phyloP scores from a whole-genome alignment of 2,888 invertebrate genomes.

The Encarsia formosa region DNA sequence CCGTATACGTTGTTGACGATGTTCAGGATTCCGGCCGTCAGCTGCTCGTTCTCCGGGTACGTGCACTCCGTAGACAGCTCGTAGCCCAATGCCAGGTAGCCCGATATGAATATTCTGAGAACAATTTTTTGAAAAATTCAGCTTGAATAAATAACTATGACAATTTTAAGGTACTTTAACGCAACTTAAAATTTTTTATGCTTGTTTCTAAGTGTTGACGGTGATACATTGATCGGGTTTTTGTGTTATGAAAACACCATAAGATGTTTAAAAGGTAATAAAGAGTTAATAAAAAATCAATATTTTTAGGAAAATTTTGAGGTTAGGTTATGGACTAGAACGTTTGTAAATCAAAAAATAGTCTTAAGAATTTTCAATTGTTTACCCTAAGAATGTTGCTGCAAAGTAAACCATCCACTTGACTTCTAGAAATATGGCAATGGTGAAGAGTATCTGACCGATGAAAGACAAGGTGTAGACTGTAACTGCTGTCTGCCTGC shows the following conservation, averaged over 20 bases:
- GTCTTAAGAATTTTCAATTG: too few relatives aligned
- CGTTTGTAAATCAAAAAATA: too few relatives aligned
- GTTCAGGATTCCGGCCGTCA: constrained; percentile 66
- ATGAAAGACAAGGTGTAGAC: constrained; percentile 40
- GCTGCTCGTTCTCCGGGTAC: constrained; percentile 69
- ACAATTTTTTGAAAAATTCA: too few relatives aligned
- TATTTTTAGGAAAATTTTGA: too few relatives aligned
- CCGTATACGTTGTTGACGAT: constrained; percentile 51
- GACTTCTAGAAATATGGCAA: constrained; percentile 34
- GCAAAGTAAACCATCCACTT: constrained; percentile 42
- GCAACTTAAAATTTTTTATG: too few relatives aligned
- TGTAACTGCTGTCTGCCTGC: constrained; percentile 56
- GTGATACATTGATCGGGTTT: not conserved
- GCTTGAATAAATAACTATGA: too few relatives aligned
- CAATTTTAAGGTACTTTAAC: too few relatives aligned
- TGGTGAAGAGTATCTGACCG: constrained; percentile 42
- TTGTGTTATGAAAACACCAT: too few relatives aligned
- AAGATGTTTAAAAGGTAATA: too few relatives aligned
- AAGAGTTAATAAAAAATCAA: too few relatives aligned
- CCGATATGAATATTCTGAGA: constrained; percentile 69
- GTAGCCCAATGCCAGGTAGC: constrained; percentile 69
- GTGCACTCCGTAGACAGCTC: constrained; percentile 72
- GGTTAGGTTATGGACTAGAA: too few relatives aligned
- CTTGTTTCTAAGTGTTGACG: too few relatives aligned
- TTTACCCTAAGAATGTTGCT: constrained; percentile 40